phyloP scores from a whole-genome alignment of 2,113 vertebrate species.

The Choloepus hoffmanni region DNA sequence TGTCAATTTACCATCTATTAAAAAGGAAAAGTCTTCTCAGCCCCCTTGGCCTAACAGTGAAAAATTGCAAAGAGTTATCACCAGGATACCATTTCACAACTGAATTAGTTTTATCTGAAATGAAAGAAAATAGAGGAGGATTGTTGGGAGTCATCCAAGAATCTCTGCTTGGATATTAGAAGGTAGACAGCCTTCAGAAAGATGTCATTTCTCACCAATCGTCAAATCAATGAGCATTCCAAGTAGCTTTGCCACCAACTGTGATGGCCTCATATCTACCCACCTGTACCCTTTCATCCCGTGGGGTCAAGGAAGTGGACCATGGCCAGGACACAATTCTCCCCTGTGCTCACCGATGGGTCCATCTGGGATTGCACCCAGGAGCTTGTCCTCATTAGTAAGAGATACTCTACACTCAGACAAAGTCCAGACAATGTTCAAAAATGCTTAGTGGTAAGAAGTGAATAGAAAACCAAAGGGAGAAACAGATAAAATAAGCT shows the following conservation, averaged over 20 bases:
- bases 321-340: background rate
- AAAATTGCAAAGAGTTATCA: background rate
- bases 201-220: background rate
- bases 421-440: background rate
- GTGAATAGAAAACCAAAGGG: background rate
- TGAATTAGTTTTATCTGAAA: slow-evolving; percentile 47
- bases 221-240: background rate
- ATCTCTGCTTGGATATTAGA: background rate
- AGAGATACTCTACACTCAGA: background rate
- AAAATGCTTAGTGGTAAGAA: background rate
- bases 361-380: background rate
- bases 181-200: background rate
- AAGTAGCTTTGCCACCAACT: background rate
- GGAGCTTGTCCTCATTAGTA: background rate
- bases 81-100: slow-evolving; percentile 3
- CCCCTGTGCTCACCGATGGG: background rate
- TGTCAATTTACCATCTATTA: background rate
- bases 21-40: background rate
- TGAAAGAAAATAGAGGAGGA: slow-evolving; percentile 44
- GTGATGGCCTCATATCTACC: background rate
- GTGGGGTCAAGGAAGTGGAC: background rate
- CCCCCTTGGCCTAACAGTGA: background rate
- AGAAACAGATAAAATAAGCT: background rate
- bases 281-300: background rate
- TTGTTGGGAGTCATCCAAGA: background rate